phyloP scores from a whole-genome alignment of 2,888 invertebrate genomes.

The Gerris lacustris region DNA sequence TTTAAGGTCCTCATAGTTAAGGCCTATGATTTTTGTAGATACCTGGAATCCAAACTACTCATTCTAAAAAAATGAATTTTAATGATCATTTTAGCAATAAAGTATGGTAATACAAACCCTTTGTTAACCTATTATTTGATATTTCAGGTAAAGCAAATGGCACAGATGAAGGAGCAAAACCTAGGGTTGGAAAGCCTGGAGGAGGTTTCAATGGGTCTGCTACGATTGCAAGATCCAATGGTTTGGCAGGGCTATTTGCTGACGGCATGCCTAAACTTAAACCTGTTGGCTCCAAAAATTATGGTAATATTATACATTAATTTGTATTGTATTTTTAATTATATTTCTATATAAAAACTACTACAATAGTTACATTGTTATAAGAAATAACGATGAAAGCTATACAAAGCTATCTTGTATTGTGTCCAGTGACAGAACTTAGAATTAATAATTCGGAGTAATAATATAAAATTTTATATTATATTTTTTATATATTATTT shows the following conservation, averaged over 20 bases:
- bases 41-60: no score
- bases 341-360: background rate
- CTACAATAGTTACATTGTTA: conserved; percentile 6
- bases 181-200: conserved; percentile 38
- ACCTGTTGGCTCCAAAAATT: conserved; percentile 45
- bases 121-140: no score
- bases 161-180: conserved; percentile 30
- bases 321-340: background rate
- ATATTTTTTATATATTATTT: no score
- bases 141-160: conserved; percentile 34
- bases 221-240: conserved; percentile 32
- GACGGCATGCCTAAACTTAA: conserved; percentile 72
- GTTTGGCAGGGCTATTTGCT: conserved; percentile 63
- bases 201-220: conserved; percentile 36
- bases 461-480: no score
- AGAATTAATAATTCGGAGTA: no score
- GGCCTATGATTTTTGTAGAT: no score
- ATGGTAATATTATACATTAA: conserved; percentile 18
- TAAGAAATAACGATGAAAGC: conserved; percentile 11
- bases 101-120: no score
- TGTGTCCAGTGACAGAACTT: no score
- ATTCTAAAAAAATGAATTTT: no score
- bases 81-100: no score
- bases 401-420: background rate
- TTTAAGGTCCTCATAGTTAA: no score